Evolutionary conservation across 2,888 invertebrate species (phyloP).

Genomic region (Phalera bucephala): DNA sequence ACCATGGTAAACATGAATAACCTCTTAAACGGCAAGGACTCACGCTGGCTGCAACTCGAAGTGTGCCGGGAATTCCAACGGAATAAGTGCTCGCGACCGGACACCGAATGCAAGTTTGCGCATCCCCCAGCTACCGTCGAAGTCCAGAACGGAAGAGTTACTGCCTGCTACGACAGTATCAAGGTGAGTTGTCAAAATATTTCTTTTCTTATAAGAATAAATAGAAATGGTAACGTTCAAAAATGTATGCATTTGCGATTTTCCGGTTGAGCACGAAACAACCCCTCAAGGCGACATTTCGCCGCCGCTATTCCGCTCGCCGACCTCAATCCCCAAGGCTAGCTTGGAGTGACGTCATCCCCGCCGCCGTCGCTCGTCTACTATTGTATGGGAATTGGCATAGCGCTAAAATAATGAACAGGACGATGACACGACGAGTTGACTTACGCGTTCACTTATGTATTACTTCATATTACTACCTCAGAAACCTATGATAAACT

Average conservation of each 20-base stretch:
- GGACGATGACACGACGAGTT: conserved; percentile 57
- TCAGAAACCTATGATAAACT: too few species aligned
- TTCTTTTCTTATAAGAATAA: background rate
- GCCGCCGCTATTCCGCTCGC: conserved; percentile 67
- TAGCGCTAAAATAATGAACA: conserved; percentile 64
- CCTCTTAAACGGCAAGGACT: conserved; percentile 99
- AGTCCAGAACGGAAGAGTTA: conserved; percentile 99
- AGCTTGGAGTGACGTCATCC: conserved; percentile 72
- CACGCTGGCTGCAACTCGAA: conserved; percentile 99
- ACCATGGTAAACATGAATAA: conserved; percentile 98
- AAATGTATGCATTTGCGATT: conserved; percentile 46
- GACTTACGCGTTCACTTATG: too few species aligned
- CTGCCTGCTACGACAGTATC: conserved; percentile 99
- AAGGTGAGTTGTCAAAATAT: conserved; percentile 89
- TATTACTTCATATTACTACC: too few species aligned
- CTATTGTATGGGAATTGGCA: conserved; percentile 73
- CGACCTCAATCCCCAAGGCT: conserved; percentile 79
- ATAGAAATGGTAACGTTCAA: conserved; percentile 19
- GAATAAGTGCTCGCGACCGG: conserved; percentile 99
- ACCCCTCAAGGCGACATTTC: conserved; percentile 69
- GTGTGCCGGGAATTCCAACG: conserved; percentile 99
- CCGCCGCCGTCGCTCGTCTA: conserved; percentile 53
- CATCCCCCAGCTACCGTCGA: conserved; percentile 99
- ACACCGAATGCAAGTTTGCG: conserved; percentile 99
- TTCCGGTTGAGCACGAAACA: conserved; percentile 53